Base-by-base conservation (phyloP, 2,888 invertebrate species). In the Cheilosia scutellata region DNA sequence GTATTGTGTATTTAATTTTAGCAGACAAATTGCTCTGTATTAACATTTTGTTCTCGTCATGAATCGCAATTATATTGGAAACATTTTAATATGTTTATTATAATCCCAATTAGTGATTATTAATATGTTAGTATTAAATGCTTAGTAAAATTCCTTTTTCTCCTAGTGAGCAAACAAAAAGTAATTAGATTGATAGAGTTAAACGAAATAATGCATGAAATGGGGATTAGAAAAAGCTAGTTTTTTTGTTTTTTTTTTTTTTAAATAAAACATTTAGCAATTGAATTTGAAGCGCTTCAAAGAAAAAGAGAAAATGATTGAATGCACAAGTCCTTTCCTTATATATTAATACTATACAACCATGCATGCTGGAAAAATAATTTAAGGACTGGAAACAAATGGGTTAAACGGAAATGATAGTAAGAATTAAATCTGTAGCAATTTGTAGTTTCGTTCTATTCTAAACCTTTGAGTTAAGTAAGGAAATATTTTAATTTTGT, bases 401-500 rank as follows among this genome's bases (percentile, higher is more conserved):
- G 7, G 13, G 29, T 40, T 13, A 20, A 53, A 9, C 44, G 55
- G 31, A 53, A 62, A 40, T 4, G 25, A 49, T 5, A 27, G 58
- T 40, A 55, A 66, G 25, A 55, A 47, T 20, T 7, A 20, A 47
- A 16, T 16, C 47, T 37, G 57, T 60, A 70, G 77, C 70, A 72
- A 42, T 31, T 72, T 74, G 49, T 40, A 60, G 27, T 53, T 57
- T 49, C 7, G 7, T 57, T 44, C 27, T 66, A 68, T 37, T 44
- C 33, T 60, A 31, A 47, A 66, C 37, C 2, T 29, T 65, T 53
- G 27, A 53, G 16, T 68, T 42, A 29, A 29, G 5, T 31, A 42
- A 25, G 86, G 82, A 74, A 87, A 87, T 65, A 74, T 53, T 62
- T 44, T 53, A n/a, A 29, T 47, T 40, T 57, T 3, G 27, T 55